Evolutionary conservation across 2,888 invertebrate genomes (phyloP), one percentile per base, ranked within the genome.

Genomic region (Acronicta psi): DNA sequence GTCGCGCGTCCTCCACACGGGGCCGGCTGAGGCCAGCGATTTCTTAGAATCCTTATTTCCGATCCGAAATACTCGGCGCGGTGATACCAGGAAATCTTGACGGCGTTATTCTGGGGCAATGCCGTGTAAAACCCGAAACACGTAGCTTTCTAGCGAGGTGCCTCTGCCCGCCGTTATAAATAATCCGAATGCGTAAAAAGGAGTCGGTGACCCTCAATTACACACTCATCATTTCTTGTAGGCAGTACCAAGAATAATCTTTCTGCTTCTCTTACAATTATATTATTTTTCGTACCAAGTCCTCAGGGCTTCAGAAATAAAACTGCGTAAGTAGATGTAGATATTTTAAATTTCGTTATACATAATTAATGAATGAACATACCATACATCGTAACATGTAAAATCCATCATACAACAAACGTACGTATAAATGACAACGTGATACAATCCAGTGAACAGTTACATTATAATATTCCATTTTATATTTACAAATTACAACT

Each of bases 31-130:
- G 90, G 91, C 90, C 90, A 90, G 83, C 84, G 73, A 81, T 87
- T 93, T 93, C 92, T 86, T 79, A 84, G 93, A 93, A 93, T 88
- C 88, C 86, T 88, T 89, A 89, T 92, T 91, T 93, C 93, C 92
- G 93, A 93, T 92, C 92, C 91, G 90, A 93, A 93, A 92, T 89
- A 92, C 90, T 81, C 87, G 84, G 79, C 83, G 85, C 86, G 73
- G 79, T 87, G 82, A 83, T 93, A 93, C 93, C 85, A 85, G 89
- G 92, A 93, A 92, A 87, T 90, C 86, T 87, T 85, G 77, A 77
- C 87, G 80, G 87, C 83, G 89, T 90, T 92, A 92, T 92, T 92
- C 91, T 89, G 92, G 90, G 91, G 88, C 90, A 88, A 85, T 87
- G 90, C 85, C 85, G 88, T 81, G 90, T 91, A 84, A 88, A 88